Evolutionary conservation across 2,888 invertebrate genomes (phyloP).

Genomic region (Mimumesa dahlbomi): DNA sequence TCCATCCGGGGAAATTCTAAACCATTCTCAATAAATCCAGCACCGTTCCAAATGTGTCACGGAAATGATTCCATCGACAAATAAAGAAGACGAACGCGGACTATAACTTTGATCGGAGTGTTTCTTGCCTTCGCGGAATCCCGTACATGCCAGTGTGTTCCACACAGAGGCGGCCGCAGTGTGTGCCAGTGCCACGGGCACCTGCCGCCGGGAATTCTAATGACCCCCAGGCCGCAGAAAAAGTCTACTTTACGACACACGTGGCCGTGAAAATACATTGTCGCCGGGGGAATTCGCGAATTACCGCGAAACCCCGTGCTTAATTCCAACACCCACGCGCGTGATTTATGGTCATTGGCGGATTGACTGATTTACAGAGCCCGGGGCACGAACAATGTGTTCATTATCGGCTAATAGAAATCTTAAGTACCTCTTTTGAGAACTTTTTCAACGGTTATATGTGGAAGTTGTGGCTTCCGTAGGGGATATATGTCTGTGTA

Average conservation of each 20-base stretch:
- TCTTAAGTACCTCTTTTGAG: too few relatives aligned
- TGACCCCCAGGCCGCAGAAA: constrained; percentile 6
- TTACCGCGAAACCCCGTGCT: background rate
- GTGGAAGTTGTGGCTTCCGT: too few relatives aligned
- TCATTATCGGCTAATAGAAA: too few relatives aligned
- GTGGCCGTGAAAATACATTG: constrained; percentile 4
- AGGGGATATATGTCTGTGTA: too few relatives aligned
- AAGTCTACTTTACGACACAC: constrained; percentile 21
- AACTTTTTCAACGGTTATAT: too few relatives aligned
- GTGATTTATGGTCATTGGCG: background rate
- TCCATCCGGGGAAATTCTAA: too few relatives aligned
- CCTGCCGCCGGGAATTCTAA: constrained; percentile 31
- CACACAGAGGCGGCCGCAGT: constrained; percentile 13
- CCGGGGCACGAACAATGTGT: background rate
- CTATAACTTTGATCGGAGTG: constrained; percentile 55
- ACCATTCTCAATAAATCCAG: too few relatives aligned
- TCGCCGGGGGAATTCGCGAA: constrained; percentile 5
- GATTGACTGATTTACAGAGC: background rate
- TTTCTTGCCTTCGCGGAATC: constrained; percentile 59
- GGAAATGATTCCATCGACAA: too few relatives aligned
- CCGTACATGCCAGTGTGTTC: constrained; percentile 46
- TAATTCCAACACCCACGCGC: too few relatives aligned
- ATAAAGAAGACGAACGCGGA: too few relatives aligned
- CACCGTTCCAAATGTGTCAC: too few relatives aligned
- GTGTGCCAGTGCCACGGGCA: constrained; percentile 16